phyloP scores from a whole-genome alignment of 2,888 invertebrate genomes.

The Monopis laevigella region DNA sequence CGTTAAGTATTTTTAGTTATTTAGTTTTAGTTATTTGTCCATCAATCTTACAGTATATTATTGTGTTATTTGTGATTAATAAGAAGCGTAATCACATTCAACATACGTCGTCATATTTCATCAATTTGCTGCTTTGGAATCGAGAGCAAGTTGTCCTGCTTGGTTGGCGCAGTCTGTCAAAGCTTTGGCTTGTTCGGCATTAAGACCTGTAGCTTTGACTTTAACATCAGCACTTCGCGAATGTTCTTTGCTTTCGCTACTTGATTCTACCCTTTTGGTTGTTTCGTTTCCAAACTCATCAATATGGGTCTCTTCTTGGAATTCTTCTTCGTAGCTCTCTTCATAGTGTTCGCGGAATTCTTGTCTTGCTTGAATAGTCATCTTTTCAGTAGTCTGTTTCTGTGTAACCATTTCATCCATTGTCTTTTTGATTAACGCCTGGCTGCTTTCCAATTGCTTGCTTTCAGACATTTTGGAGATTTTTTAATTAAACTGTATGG shows the following conservation, averaged over 20 bases:
- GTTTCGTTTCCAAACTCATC: constrained; percentile 54
- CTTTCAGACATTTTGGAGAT: constrained; percentile 43
- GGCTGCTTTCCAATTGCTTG: constrained; percentile 48
- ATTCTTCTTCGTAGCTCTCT: constrained; percentile 60
- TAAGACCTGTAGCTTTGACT: constrained; percentile 57
- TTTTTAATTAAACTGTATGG: constrained; percentile 2
- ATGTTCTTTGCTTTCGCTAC: constrained; percentile 59
- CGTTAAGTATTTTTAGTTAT: neutral
- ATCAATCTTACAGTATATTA: too few species aligned
- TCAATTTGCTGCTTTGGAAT: constrained; percentile 56
- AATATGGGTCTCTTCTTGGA: constrained; percentile 56
- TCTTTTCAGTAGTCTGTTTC: constrained; percentile 45
- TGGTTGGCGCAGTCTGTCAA: constrained; percentile 58
- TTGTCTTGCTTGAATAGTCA: constrained; percentile 56
- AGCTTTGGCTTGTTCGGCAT: constrained; percentile 54
- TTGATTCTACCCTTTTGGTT: constrained; percentile 53
- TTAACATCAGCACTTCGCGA: constrained; percentile 57
- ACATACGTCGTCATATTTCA: constrained; percentile 14
- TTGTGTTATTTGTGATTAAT: constrained; percentile 1
- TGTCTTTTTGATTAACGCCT: constrained; percentile 54
- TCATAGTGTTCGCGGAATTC: constrained; percentile 57
- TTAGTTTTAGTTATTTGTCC: too few species aligned
- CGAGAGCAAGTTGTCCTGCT: constrained; percentile 59
- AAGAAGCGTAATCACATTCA: neutral
- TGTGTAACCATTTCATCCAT: constrained; percentile 56